Percentiles rank a stretch among this genome's conserved stretches.
Conservation (phyloP, 1,140 invertebrate species). For the Epicauta chinensis region DNA sequence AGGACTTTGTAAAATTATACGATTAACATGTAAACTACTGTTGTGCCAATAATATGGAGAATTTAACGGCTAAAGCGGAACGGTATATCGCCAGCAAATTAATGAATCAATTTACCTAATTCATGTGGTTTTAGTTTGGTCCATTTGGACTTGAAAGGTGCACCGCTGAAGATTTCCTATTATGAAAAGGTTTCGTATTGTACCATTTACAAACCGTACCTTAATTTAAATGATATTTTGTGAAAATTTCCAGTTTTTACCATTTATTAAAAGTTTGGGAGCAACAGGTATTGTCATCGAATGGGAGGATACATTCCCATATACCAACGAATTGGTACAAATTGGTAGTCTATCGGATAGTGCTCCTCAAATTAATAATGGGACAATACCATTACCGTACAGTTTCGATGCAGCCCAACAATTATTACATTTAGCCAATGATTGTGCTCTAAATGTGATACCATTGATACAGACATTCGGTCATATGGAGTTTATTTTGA, state of each 20-base stretch:
- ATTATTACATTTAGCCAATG: constrained; percentile 42
- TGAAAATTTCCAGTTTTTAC: constrained; percentile 52
- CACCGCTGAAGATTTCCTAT: constrained; percentile 60
- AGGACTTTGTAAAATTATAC: too few relatives aligned
- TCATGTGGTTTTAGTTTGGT: constrained; percentile 53
- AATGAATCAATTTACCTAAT: background rate
- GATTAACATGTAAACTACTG: too few relatives aligned
- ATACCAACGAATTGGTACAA: constrained; percentile 55
- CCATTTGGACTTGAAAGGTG: constrained; percentile 73
- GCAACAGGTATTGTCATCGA: constrained; percentile 80
- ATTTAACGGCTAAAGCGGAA: too few relatives aligned
- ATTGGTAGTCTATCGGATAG: constrained; percentile 52
- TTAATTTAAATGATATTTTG: too few relatives aligned
- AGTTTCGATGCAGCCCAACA: constrained; percentile 43
- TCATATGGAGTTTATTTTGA: constrained; percentile 85
- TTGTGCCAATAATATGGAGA: too few relatives aligned
- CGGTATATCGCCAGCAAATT: too few relatives aligned
- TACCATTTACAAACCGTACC: constrained; percentile 4
- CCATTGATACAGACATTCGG: constrained; percentile 96
- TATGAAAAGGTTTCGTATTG: constrained; percentile 52
- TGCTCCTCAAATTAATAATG: constrained; percentile 38
- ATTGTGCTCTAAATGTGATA: constrained; percentile 50
- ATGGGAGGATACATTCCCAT: constrained; percentile 94
- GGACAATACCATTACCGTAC: constrained; percentile 47
- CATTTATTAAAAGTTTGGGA: constrained; percentile 57